These are phyloP conservation scores for Vanessa tameamea DNA, from an alignment of 1,140 invertebrate genomes.

Conservation along the genomic window DNA sequence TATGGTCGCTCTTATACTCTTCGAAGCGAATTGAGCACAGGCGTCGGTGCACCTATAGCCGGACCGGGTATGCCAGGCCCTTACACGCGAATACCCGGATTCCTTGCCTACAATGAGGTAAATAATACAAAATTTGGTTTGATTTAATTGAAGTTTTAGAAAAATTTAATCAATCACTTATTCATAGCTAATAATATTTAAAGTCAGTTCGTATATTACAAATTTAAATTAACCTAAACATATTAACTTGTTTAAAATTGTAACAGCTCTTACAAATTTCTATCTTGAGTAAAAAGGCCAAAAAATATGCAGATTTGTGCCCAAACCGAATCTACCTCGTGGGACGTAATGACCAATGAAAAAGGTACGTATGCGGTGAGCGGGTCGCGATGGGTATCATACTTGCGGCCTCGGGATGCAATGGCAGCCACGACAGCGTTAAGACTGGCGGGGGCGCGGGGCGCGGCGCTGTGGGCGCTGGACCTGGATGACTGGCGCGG, in stretches of 20 bases:
- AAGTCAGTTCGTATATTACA: too few species aligned
- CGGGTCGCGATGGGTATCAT: slow-evolving; percentile 91
- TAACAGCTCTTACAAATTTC: background rate
- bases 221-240: background rate
- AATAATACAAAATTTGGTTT: slow-evolving; percentile 3
- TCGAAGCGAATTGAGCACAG: slow-evolving; percentile 74
- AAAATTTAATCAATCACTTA: background rate
- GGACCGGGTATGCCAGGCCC: slow-evolving; percentile 83
- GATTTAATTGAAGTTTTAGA: background rate
- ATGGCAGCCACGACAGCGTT: slow-evolving; percentile 82
- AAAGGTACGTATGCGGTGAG: slow-evolving; percentile 87
- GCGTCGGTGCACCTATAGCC: slow-evolving; percentile 79
- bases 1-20: slow-evolving; percentile 82
- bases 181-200: background rate
- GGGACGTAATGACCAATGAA: slow-evolving; percentile 84
- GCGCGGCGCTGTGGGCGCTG: slow-evolving; percentile 91
- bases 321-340: slow-evolving; percentile 82
- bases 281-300: background rate
- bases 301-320: slow-evolving; percentile 82
- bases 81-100: slow-evolving; percentile 84
- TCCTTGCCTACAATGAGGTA: slow-evolving; percentile 87
- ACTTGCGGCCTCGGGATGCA: slow-evolving; percentile 87
- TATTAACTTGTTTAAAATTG: too few species aligned
- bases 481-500: slow-evolving; percentile 89
- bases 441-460: slow-evolving; percentile 83